Evolutionary conservation across 2,797 vertebrate species (phyloP).

Genomic region (Loriculus beryllinus): DNA sequence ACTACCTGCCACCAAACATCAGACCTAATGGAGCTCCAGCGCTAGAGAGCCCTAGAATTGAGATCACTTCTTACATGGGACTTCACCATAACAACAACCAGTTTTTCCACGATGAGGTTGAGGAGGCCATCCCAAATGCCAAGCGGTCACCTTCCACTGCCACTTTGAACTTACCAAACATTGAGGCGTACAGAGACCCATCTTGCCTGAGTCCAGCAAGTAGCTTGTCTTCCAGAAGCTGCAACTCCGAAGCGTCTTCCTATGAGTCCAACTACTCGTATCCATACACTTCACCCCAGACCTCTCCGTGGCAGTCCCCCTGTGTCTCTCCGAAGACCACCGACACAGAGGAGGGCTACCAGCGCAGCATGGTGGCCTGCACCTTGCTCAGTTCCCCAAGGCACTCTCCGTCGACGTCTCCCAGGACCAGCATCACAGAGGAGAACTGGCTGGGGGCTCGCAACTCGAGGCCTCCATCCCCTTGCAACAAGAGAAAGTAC

Average conservation of each 20-base stretch:
- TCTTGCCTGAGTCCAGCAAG: constrained; percentile 94
- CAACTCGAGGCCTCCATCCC: constrained; percentile 85
- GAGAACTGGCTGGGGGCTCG: constrained; percentile 86
- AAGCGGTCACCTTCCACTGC: constrained; percentile 86
- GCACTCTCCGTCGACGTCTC: constrained; percentile 88
- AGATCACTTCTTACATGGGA: constrained; percentile 91
- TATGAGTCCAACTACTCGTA: constrained; percentile 93
- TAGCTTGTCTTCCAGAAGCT: constrained; percentile 94
- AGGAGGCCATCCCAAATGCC: constrained; percentile 79
- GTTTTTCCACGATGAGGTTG: constrained; percentile 86
- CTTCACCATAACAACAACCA: constrained; percentile 78
- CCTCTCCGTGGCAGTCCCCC: constrained; percentile 95
- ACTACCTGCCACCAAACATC: constrained; percentile 79
- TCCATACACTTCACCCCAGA: constrained; percentile 92
- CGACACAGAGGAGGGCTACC: constrained; percentile 79
- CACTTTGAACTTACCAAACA: constrained; percentile 87
- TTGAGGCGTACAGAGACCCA: constrained; percentile 91
- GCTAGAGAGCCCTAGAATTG: constrained; percentile 93
- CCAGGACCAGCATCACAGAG: constrained; percentile 84
- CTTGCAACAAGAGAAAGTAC: constrained; percentile 93
- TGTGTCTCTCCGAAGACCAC: constrained; percentile 93
- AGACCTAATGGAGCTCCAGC: constrained; percentile 86
- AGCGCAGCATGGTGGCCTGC: constrained; percentile 80
- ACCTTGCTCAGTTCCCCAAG: constrained; percentile 82
- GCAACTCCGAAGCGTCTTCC: constrained; percentile 94